Evolutionary conservation across 2,113 vertebrate genomes (phyloP), one percentile per base, ranked within the genome.

Genomic region (Ophthalmolycus amberensis): DNA sequence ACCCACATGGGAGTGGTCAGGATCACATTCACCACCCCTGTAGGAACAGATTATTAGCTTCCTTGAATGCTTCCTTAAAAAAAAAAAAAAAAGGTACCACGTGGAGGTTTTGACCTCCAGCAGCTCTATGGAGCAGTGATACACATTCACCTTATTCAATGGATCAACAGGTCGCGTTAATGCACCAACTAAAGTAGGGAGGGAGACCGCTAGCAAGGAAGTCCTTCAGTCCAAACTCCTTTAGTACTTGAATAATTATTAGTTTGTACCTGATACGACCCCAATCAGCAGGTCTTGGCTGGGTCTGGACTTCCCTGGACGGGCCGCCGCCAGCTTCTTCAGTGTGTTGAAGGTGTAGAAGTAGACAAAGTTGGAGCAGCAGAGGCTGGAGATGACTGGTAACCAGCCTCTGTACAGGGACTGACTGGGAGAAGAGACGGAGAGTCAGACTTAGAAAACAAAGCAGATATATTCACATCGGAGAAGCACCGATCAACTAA

Each of bases 1-100:
- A 96, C 96, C 96, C 96, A 96, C 95, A 96, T 96, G 76, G 96
- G 96, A 4, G 96, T 96, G 22, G 95, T 96, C 75, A 95, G 84
- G 79, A 96, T 75, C 78, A 96, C 96, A 6, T 96, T 96, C 69
- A 95, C 94, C 20, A 91, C 88, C 5, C 96, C 96, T 96, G 75
- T 9, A 82, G 1, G 25, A 82, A 73, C 27, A 82, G 6, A 67
- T 15, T 0, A 14, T 84, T 40, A 79, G 38, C 42, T 38, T 46
- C 29, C 25, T 42, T 27, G 1, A 66, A 46, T 32, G 0, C 1
- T 25, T 44, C 0, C 62, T 29, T n/a, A n/a, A n/a, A n/a, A n/a
- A n/a, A n/a, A n/a, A n/a, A n/a, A n/a, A 27, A 67, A 71, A 70
- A 71, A 59, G 52, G 9, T 1, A 16, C 18, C 20, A 14, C n/a